phyloP scores from a whole-genome alignment of 2,113 vertebrate genomes.

The Calcarius ornatus region DNA sequence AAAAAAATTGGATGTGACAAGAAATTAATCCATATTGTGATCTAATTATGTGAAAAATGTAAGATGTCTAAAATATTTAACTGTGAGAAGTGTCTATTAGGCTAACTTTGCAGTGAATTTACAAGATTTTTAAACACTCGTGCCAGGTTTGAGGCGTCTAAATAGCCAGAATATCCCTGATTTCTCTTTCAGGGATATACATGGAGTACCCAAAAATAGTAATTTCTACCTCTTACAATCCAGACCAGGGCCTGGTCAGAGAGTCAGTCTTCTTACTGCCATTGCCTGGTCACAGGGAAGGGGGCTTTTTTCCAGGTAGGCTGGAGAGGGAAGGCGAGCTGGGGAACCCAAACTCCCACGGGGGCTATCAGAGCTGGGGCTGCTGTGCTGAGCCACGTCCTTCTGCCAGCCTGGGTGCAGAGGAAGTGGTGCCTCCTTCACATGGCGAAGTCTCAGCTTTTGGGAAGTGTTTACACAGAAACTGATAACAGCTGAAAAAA shows the following conservation, averaged over 20 bases:
- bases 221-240: background rate
- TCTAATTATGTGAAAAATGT: conserved; percentile 70
- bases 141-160: background rate
- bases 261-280: background rate
- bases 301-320: background rate
- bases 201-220: background rate
- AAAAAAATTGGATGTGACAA: conserved; percentile 76
- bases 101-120: conserved; percentile 43
- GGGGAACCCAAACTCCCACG: accelerated
- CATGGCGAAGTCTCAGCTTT: background rate
- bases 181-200: background rate
- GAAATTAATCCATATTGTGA: conserved; percentile 73
- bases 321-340: background rate
- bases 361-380: background rate
- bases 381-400: background rate
- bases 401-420: background rate
- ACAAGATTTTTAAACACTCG: conserved; percentile 15
- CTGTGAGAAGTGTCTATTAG: conserved; percentile 63
- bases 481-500: background rate
- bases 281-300: background rate
- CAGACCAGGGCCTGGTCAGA: background rate
- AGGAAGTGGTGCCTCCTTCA: background rate
- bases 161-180: background rate
- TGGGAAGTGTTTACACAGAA: background rate
- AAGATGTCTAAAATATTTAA: conserved; percentile 73